Base-by-base conservation (phyloP, 1,140 invertebrate species). In the Brachionus calyciflorus region DNA sequence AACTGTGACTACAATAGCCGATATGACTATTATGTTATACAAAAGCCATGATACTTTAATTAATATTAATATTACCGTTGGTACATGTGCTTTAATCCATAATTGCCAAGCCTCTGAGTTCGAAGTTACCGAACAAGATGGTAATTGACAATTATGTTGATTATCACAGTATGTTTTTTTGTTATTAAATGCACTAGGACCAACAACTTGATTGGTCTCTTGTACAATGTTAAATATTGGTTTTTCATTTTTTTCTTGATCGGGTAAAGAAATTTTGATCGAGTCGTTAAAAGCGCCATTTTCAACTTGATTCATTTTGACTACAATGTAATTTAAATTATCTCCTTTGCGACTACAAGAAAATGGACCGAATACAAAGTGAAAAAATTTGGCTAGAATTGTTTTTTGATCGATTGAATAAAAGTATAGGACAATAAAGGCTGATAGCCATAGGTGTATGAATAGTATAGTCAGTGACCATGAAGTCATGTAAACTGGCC, bases 401-500 rank as follows among this genome's bases (percentile, higher is more conserved):
- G 69, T 40, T 12, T 73, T 73, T 33, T 73, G 46, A 24, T 49
- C 69, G 7, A 73, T 55, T 33, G 46, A 73, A 55, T 73, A 73
- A 24, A 70, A 70, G 26, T 70, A 70, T 24, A 70, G 24, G 5
- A 70, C 65, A 19, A 70, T 48, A 30, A 70, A 21, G 7, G 65
- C 65, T 12, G 65, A 48, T 24, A 46, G 12, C 65, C 65, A 70
- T 6, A 70, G 19, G 48, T 70, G 65, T 48, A 46, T 30, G 24
- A 70, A 24, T 17, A 70, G 33, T 21, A 70, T 70, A 0, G 21
- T 48, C 24, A 70, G 21, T 28, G 65, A 48, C 65, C 65, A 70
- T 51, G 65, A 70, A 17, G 65, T 70, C 65, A 70, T 70, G 21
- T 70, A 70, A 12, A 70, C 41, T 46, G 65, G 65, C 65, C 65